Conservation (phyloP, 2,797 vertebrate genomes). For the Crenichthys baileyi region DNA sequence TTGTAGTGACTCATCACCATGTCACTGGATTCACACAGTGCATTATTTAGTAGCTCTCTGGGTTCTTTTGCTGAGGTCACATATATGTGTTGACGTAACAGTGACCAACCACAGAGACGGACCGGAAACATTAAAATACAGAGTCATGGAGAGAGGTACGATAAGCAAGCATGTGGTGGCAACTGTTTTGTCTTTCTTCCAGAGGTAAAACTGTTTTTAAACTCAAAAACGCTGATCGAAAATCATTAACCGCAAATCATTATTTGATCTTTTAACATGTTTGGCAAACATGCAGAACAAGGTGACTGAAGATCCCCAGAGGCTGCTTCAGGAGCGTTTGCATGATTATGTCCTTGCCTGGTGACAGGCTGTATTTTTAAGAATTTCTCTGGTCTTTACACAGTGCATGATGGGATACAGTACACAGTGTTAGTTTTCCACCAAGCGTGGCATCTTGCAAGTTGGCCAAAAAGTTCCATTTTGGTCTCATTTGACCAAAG, state of each 20-base stretch:
- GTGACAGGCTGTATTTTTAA: constrained; percentile 18
- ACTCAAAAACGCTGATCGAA: not conserved
- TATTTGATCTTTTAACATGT: not conserved
- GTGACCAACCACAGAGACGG: constrained; percentile 27
- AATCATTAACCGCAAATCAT: not conserved
- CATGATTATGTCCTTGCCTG: not conserved
- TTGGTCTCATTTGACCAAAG: constrained; percentile 6
- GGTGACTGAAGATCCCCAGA: not conserved
- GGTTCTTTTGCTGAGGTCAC: constrained; percentile 33
- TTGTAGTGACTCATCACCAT: constrained; percentile 65
- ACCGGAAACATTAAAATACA: constrained; percentile 20
- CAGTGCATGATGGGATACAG: constrained; percentile 9
- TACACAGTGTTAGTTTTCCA: not conserved
- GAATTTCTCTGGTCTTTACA: constrained; percentile 12
- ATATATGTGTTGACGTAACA: constrained; percentile 24
- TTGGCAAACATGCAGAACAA: not conserved
- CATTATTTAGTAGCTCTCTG: constrained; percentile 48
- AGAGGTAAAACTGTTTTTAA: not conserved
- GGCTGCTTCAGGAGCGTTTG: not conserved
- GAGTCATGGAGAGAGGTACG: not conserved
- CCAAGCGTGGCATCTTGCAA: not conserved
- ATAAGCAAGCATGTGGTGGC: not conserved
- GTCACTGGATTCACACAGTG: constrained; percentile 45
- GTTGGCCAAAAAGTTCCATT: constrained; percentile 21
- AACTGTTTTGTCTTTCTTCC: not conserved